Conservation (phyloP, 2,888 invertebrate genomes). For the Hydrotaea diabolus region DNA sequence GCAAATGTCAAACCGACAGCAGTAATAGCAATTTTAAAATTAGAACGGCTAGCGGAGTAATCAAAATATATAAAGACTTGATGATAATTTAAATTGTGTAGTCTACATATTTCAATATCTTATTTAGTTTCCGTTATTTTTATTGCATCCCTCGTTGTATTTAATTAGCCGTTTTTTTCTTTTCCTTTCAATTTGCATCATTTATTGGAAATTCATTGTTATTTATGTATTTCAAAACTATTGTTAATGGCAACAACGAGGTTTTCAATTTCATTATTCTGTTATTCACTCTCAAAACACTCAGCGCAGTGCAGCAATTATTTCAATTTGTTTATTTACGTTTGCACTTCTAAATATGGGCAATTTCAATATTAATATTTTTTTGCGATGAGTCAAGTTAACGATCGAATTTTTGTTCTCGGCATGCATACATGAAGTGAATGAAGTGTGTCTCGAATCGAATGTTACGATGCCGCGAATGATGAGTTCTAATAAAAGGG, state of each 20-base stretch:
- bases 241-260: background rate
- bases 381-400: background rate
- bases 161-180: background rate
- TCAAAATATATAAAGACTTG: too few species aligned
- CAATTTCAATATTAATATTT: background rate
- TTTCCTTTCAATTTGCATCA: conserved; percentile 6
- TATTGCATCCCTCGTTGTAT: background rate
- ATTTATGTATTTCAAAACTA: background rate
- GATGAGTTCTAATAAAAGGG: too few species aligned
- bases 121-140: too few species aligned
- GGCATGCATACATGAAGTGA: too few species aligned
- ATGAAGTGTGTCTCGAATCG: background rate
- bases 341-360: conserved; percentile 13
- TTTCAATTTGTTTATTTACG: conserved; percentile 24
- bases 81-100: too few species aligned
- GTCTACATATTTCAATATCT: too few species aligned
- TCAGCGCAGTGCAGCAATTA: too few species aligned
- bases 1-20: too few species aligned
- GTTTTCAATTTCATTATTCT: background rate
- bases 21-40: too few species aligned
- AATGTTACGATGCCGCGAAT: too few species aligned
- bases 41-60: too few species aligned
- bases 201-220: conserved; percentile 3
- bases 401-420: background rate
- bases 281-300: conserved; percentile 5